These are phyloP conservation scores for Spodoptera litura DNA, from an alignment of 1,140 invertebrate genomes.

Conservation along the genomic window DNA sequence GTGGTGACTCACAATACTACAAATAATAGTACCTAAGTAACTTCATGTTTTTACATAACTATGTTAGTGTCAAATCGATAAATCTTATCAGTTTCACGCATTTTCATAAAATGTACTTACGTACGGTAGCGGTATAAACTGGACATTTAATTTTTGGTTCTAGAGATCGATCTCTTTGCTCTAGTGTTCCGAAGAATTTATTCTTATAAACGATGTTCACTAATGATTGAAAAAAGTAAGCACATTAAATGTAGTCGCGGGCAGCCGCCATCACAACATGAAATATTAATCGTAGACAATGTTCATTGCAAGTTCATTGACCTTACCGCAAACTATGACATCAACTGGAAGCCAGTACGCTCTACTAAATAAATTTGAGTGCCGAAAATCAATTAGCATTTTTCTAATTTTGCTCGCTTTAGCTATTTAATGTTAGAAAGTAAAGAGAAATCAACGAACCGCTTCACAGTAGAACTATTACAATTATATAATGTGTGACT, in stretches of 20 bases:
- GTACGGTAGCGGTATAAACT: too few species aligned
- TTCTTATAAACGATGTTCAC: too few species aligned
- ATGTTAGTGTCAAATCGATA: too few species aligned
- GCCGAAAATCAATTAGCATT: constrained; percentile 23
- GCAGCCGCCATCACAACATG: constrained; percentile 68
- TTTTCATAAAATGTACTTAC: too few species aligned
- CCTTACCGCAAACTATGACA: constrained; percentile 59
- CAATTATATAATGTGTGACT: not conserved
- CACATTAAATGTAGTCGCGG: constrained; percentile 59
- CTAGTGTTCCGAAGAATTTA: too few species aligned
- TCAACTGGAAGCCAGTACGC: constrained; percentile 22
- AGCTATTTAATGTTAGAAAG: constrained; percentile 12
- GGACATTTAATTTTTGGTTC: too few species aligned
- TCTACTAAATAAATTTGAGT: constrained; percentile 42
- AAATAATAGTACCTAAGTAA: not conserved
- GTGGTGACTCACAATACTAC: not conserved
- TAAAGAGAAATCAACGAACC: constrained; percentile 6
- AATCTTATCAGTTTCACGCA: too few species aligned
- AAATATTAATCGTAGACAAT: constrained; percentile 79
- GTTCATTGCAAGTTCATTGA: constrained; percentile 65
- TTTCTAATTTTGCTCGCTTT: not conserved
- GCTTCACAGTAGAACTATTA: too few species aligned
- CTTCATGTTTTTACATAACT: too few species aligned
- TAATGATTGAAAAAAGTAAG: constrained; percentile 38
- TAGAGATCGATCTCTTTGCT: too few species aligned